These are phyloP conservation scores for Calypte anna DNA, from an alignment of 2,113 vertebrate genomes.

Conservation along the genomic window DNA sequence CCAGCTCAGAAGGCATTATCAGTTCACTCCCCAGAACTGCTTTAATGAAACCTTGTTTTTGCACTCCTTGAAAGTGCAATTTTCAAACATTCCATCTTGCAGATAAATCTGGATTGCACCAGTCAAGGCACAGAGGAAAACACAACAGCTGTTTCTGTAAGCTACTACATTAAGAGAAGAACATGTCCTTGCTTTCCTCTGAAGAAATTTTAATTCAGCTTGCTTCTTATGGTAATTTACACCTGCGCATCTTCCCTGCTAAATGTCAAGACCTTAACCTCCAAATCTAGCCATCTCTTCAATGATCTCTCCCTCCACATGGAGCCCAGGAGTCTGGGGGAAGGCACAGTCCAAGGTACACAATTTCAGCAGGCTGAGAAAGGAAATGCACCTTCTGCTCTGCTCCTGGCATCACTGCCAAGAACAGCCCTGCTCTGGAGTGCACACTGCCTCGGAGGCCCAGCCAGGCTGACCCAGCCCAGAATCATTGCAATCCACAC, in stretches of 20 bases:
- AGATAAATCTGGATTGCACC: background rate
- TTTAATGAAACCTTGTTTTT: background rate
- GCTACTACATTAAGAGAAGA: background rate
- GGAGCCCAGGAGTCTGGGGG: background rate
- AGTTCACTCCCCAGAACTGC: background rate
- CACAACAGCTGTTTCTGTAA: background rate
- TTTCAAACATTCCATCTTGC: background rate
- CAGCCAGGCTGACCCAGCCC: background rate
- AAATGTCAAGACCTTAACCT: background rate
- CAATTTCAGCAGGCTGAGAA: background rate
- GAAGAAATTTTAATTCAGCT: background rate
- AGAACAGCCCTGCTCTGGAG: background rate
- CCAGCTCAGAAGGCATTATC: background rate
- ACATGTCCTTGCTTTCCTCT: background rate
- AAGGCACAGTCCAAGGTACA: background rate
- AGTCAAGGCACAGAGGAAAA: background rate
- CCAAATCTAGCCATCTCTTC: background rate
- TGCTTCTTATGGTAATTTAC: background rate
- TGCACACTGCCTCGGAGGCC: background rate
- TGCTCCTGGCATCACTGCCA: accelerated
- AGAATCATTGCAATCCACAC: background rate
- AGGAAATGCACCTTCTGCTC: background rate
- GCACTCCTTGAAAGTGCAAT: background rate
- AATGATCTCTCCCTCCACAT: background rate
- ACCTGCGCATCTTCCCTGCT: background rate